Base-by-base conservation (phyloP, 2,797 vertebrate genomes). In the Oophaga sylvatica region DNA sequence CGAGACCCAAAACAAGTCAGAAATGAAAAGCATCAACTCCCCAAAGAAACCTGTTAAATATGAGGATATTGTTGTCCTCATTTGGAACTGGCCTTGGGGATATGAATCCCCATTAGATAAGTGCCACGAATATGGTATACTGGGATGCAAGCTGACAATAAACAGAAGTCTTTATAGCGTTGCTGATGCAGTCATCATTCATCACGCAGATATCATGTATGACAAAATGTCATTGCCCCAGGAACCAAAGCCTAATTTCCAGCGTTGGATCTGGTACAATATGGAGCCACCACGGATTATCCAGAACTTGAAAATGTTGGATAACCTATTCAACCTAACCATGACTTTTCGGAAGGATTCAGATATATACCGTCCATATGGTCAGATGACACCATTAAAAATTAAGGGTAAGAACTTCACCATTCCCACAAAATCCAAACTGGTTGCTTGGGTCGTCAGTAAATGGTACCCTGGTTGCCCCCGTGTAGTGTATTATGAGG, bases 301-400 rank as follows among this genome's bases (percentile, higher is more conserved):
- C 19, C 26, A 16, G 22, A 85, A 85, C 75, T 13, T 85, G 45
- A 7, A 85, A 12, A 26, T 65, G 19, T 62, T 85, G 48, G 84
- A 85, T n/a, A 77, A 77, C 48, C n/a, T 85, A 10, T 85, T 85
- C 26, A 85, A 78, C 75, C 48, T 85, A 60, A 85, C 84, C 4
- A 53, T 85, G 75, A 79, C 84, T 9, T 85, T 85, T 41, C 84
- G 84, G 2, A 57, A 56, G 19, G 84, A 85, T 57, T 77, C 73
- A 4, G 31, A 48, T 48, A 48, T 48, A 48, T 48, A 5, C 8
- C 8, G 4, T 48, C 45, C 45, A 9, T 48, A 48, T 48, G 45
- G 45, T 48, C 4, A 9, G 9, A 48, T 48, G 45, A 9, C 45
- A 48, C 45, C 62, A 31, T 12, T 60, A 2, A 53, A 53, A 10